Conservation (phyloP, 1,140 invertebrate genomes). For the Drosophila biarmipes region DNA sequence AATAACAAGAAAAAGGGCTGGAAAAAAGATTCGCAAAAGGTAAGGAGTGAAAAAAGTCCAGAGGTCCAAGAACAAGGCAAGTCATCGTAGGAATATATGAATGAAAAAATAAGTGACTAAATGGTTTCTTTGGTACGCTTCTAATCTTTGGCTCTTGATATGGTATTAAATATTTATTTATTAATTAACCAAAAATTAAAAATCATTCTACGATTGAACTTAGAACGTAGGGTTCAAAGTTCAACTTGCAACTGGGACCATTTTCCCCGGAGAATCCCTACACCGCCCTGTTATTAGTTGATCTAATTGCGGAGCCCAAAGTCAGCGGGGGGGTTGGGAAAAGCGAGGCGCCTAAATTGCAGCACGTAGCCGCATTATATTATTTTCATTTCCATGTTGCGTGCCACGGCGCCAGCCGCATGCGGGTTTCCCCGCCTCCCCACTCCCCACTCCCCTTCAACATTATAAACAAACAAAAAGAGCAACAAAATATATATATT, state of each 20-base stretch:
- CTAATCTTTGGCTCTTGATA: background rate
- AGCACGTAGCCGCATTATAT: slow-evolving; percentile 74
- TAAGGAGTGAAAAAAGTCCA: background rate
- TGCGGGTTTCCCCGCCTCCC: slow-evolving; percentile 37
- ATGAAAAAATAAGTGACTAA: too few species aligned
- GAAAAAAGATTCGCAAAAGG: slow-evolving; percentile 16
- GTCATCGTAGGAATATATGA: background rate
- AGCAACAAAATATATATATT: slow-evolving; percentile 21
- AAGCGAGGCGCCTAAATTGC: slow-evolving; percentile 75
- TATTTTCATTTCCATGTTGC: slow-evolving; percentile 67
- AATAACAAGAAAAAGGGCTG: slow-evolving; percentile 8
- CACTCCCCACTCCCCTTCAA: background rate
- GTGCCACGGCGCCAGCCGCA: slow-evolving; percentile 67
- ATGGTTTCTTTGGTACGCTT: background rate
- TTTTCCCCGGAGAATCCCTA: slow-evolving; percentile 13
- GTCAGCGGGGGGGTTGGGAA: slow-evolving; percentile 9
- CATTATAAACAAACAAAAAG: slow-evolving; percentile 66
- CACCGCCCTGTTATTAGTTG: slow-evolving; percentile 42
- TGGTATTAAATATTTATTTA: background rate
- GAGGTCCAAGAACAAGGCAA: background rate
- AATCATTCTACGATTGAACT: too few species aligned
- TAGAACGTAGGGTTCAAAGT: slow-evolving; percentile 7
- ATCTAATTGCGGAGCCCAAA: slow-evolving; percentile 53
- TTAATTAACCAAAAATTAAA: background rate
- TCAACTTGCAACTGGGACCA: slow-evolving; percentile 13